Conservation (phyloP, 2,888 invertebrate genomes). For the Philhelius pedissequus region DNA sequence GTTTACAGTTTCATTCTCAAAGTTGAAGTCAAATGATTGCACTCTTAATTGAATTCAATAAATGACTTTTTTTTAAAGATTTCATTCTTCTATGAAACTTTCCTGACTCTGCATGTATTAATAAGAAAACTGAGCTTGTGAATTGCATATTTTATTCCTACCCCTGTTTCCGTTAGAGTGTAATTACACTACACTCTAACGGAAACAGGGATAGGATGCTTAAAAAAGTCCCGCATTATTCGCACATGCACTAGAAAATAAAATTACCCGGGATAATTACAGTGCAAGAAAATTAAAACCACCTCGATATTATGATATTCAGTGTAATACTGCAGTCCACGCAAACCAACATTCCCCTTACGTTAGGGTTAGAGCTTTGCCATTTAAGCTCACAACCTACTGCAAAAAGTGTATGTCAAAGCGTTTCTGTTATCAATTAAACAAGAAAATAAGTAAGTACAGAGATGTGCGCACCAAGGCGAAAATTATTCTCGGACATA, state of each 20-base stretch:
- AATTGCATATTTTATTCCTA: background rate
- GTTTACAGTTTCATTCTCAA: too few relatives aligned
- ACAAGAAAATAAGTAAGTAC: background rate
- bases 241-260: slow-evolving; percentile 17
- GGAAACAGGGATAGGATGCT: background rate
- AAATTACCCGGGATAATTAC: slow-evolving; percentile 47
- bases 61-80: too few relatives aligned
- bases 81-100: too few relatives aligned
- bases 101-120: too few relatives aligned
- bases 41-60: too few relatives aligned
- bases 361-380: background rate
- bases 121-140: background rate
- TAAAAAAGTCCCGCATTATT: slow-evolving; percentile 14
- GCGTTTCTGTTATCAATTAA: slow-evolving; percentile 3
- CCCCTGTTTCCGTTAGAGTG: too few relatives aligned
- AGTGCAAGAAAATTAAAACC: slow-evolving; percentile 40
- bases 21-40: too few relatives aligned
- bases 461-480: background rate
- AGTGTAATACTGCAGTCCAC: background rate
- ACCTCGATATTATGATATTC: background rate
- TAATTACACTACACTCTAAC: background rate
- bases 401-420: background rate
- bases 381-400: background rate
- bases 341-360: background rate
- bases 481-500: background rate